Evolutionary conservation across 23 tunicate species (phyloP).

Genomic region (Botrylloides violaceus): DNA sequence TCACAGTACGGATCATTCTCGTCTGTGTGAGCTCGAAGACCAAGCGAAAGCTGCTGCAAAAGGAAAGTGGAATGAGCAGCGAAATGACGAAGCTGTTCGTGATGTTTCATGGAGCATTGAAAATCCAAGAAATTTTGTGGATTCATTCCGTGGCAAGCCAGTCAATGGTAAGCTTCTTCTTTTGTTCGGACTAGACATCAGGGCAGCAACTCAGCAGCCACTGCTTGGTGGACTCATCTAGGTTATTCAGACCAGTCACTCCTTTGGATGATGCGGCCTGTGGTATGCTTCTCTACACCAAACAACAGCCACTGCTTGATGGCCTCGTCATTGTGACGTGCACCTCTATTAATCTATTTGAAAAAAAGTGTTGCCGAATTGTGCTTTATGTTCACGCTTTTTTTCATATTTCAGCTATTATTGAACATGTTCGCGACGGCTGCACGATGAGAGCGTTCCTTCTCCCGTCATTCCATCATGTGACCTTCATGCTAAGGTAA

Average conservation of each 20-base stretch:
- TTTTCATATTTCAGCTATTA: constrained; percentile 52
- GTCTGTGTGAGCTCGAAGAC: constrained; percentile 62
- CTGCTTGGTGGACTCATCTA: too few species aligned
- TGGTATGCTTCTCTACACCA: too few species aligned
- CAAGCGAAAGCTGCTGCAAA: constrained; percentile 66
- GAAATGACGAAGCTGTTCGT: constrained; percentile 46
- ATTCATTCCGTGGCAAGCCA: constrained; percentile 66
- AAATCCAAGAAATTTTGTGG: constrained; percentile 83
- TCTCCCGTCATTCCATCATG: constrained; percentile 45
- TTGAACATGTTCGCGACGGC: constrained; percentile 89
- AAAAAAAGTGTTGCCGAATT: too few species aligned
- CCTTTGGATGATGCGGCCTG: too few species aligned
- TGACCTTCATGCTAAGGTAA: constrained; percentile 93
- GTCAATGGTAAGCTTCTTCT: constrained; percentile 64
- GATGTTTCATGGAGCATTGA: constrained; percentile 68
- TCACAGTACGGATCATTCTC: constrained; percentile 45
- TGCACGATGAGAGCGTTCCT: constrained; percentile 89
- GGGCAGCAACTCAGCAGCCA: too few species aligned
- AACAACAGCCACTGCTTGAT: too few species aligned
- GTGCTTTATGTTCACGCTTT: too few species aligned
- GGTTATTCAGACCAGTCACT: too few species aligned
- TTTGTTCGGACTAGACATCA: too few species aligned
- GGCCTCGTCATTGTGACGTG: too few species aligned
- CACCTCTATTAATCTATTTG: too few species aligned
- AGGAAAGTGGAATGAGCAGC: constrained; percentile 80